phyloP scores from a whole-genome alignment of 2,113 vertebrate genomes.

The Morone saxatilis region DNA sequence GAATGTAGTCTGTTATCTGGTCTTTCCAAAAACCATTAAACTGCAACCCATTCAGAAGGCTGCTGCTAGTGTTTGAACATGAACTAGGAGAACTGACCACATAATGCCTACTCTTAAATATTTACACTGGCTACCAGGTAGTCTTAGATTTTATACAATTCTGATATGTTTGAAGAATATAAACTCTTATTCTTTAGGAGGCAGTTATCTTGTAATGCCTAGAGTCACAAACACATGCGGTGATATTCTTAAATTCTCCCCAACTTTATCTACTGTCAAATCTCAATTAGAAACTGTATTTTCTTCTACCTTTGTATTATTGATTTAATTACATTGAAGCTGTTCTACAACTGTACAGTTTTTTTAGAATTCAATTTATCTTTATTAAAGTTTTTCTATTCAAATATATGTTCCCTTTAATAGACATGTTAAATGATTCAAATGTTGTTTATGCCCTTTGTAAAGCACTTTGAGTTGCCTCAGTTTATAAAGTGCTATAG shows the following conservation, averaged over 20 bases:
- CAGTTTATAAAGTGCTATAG: not conserved
- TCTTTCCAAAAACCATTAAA: not conserved
- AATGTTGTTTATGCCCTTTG: not conserved
- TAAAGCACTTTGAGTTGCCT: not conserved
- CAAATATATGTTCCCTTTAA: not conserved
- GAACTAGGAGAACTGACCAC: slow-evolving; percentile 1
- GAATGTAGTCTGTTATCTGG: not conserved
- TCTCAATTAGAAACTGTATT: not conserved
- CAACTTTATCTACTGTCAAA: not conserved
- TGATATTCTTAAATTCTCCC: not conserved
- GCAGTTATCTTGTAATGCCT: not conserved
- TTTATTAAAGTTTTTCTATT: not conserved
- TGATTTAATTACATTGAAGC: not conserved
- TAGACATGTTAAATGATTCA: not conserved
- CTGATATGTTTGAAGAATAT: too few relatives aligned
- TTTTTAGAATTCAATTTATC: not conserved
- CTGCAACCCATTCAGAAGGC: not conserved
- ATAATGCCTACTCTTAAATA: not conserved
- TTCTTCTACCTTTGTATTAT: not conserved
- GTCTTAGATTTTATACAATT: not conserved
- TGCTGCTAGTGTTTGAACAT: not conserved
- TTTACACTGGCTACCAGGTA: slow-evolving; percentile 8
- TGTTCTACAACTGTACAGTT: not conserved
- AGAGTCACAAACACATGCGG: not conserved
- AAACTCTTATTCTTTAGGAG: too few relatives aligned